phyloP scores from a whole-genome alignment of 2,888 invertebrate genomes.

The Neoitamus cyanurus region DNA sequence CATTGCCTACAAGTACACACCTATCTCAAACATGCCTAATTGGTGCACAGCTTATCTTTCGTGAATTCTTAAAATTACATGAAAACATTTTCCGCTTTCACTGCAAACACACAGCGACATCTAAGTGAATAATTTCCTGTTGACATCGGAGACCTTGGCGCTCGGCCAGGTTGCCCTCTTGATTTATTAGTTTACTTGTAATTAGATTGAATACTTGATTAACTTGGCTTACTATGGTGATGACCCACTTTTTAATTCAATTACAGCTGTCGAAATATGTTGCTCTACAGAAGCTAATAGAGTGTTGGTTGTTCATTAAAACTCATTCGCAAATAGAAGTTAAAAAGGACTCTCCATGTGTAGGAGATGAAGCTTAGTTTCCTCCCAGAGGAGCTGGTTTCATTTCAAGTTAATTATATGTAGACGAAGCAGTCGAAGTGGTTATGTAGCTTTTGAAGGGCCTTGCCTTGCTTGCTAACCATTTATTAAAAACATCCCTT shows the following conservation, averaged over 20 bases:
- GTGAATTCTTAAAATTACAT: not conserved
- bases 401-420: not conserved
- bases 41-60: not conserved
- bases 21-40: not conserved
- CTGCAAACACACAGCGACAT: not conserved
- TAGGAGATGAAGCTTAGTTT: not conserved
- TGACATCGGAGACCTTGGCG: not conserved
- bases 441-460: not conserved
- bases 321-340: not conserved
- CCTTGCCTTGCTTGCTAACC: not conserved
- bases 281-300: not conserved
- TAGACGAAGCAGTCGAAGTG: not conserved
- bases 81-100: not conserved
- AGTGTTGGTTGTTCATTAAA: not conserved
- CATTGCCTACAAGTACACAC: not conserved
- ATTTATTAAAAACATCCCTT: not conserved
- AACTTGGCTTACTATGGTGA: not conserved
- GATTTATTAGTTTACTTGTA: constrained; percentile 25
- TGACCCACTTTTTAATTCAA: constrained; percentile 24
- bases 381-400: not conserved
- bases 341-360: not conserved
- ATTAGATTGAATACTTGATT: constrained; percentile 13
- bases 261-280: not conserved
- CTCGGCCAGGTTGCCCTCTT: not conserved
- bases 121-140: not conserved